Evolutionary conservation across 2,888 invertebrate species (phyloP), one percentile per base, ranked within the genome.

Genomic region (Tridacna crocea): DNA sequence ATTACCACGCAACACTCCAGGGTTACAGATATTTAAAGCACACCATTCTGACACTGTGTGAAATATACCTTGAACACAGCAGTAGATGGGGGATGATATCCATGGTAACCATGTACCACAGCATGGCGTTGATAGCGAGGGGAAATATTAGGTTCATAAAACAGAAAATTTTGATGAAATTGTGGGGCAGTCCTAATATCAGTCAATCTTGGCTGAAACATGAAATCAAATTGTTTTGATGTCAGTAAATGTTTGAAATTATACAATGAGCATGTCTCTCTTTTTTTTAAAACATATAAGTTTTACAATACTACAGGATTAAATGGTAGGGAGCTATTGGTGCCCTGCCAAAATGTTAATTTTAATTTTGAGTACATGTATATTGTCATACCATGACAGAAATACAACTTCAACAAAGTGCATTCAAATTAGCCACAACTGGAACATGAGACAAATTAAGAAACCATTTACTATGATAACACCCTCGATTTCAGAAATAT

Each of bases 51-150:
- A 58, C 72, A 55, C 19, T 8, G 36, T 27, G 74, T 17, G 13
- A 47, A 47, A 66, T 63, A 78, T 86, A 86, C 86, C 86, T 86
- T 86, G 82, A 86, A 86, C 78, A 86, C 86, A 63, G 84, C 80
- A 74, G 80, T 79, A 70, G 86, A 74, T 68, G 81, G 80, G 82
- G 80, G 84, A 15, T 74, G 74, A 66, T 84, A 84, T n/a, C 72
- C 70, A 77, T 80, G 79, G 51, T 26, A 26, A 70, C 70, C 51
- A 72, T 73, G 68, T 19, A 55, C 60, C 63, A 77, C 47, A 48
- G 76, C 48, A 48, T 60, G 65, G 47, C 36, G 24, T 17, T 72
- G 77, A 65, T 79, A 79, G 24, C 80, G 79, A 22, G 82, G 78
- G 47, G 83, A 86, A 36, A 26, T 77, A 47, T 82, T 63, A 26